phyloP scores from a whole-genome alignment of 2,113 vertebrate genomes.

The Seriola dumerili region DNA sequence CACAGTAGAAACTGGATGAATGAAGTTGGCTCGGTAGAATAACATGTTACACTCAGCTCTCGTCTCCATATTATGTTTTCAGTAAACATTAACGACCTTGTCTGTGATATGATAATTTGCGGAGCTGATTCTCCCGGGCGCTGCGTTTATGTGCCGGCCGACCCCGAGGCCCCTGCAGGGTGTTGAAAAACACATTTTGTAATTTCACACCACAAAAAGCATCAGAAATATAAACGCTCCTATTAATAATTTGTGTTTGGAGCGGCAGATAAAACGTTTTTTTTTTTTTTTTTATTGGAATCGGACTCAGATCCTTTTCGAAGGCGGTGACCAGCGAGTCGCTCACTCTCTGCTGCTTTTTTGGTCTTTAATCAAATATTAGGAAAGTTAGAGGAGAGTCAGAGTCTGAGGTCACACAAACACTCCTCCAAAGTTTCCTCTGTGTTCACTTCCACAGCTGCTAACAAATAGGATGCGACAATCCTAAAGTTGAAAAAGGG shows the following conservation, averaged over 20 bases:
- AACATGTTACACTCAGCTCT: background rate
- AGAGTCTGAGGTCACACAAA: conserved; percentile 10
- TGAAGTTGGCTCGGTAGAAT: too few species aligned
- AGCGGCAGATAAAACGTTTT: background rate
- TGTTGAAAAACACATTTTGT: background rate
- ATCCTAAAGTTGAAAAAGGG: conserved; percentile 43
- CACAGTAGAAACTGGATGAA: background rate
- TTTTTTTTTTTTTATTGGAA: background rate
- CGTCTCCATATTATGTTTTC: background rate
- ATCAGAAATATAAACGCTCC: background rate
- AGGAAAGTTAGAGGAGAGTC: background rate
- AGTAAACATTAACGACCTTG: background rate
- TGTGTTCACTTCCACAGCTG: conserved; percentile 31
- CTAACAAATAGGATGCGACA: conserved; percentile 43
- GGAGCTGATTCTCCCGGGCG: background rate
- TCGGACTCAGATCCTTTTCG: background rate
- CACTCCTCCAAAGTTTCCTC: background rate
- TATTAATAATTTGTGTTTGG: conserved; percentile 6
- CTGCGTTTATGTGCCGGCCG: background rate
- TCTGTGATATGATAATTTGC: background rate
- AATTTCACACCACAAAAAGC: background rate
- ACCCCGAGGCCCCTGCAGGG: background rate
- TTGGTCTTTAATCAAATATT: conserved; percentile 2
- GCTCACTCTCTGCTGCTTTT: background rate
- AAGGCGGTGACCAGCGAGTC: background rate